Base-by-base conservation (phyloP, 2,888 invertebrate species). In the Furcula furcula region DNA sequence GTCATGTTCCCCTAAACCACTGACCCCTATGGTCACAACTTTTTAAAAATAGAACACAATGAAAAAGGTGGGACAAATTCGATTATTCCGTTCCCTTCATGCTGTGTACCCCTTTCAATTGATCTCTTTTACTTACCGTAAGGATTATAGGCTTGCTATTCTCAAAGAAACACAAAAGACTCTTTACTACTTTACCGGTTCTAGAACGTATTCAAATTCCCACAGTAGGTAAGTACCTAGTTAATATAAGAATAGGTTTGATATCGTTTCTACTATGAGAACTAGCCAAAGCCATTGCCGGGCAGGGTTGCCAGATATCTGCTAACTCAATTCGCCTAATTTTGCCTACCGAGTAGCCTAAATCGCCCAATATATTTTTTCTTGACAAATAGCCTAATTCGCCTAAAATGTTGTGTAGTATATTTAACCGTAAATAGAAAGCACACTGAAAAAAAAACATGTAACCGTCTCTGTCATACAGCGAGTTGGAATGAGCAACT, bases 131-230 rank as follows among this genome's bases (percentile, higher is more conserved):
- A 61, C 46, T 60, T 42, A 40, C 47, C 41, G 55, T 72, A 71
- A 74, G 76, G 64, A 65, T 51, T 37, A 45, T 69, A 68, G 57
- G 57, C 47, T 45, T 39, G 18, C 30, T 34, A 57, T 76, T 73
- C 73, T 76, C 75, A 76, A 79, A 79, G 77, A 49, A 34, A 53
- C 39, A 38, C 64, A 50, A 55, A 61, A 48, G 65, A 62, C 53
- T 58, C 48, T 63, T 65, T 73, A 55, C 75, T 79, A 76, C 62
- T 53, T 56, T 69, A 71, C 74, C 66, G 72, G 74, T 75, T 46
- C 43, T 46, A 57, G 66, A 58, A 74, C 51, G 49, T 53, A 54
- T 56, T 58, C 48, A 46, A 50, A 60, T 56, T 45, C 49, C 59
- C 54, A 61, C 58, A 59, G 46, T 26, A 9, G 7, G 3, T n/a